These are phyloP conservation scores for Valencia hispanica DNA, from an alignment of 2,797 vertebrate species.

Conservation along the genomic window DNA sequence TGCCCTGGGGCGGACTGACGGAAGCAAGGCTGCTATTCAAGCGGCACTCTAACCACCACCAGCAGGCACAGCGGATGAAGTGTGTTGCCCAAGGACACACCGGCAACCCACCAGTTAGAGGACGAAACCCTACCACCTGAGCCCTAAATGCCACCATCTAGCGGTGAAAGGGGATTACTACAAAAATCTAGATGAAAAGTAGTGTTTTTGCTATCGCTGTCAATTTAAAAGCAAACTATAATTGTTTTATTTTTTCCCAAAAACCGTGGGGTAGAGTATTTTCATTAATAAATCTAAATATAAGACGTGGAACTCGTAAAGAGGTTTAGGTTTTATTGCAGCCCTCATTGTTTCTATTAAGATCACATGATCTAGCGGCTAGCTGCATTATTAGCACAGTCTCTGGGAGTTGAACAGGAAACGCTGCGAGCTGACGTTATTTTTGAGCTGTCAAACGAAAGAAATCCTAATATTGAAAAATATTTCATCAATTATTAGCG, in stretches of 20 bases:
- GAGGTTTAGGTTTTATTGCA: not conserved
- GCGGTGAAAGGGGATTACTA: conserved; percentile 8
- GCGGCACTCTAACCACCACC: not conserved
- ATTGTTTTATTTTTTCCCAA: not conserved
- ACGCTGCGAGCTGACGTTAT: conserved; percentile 23
- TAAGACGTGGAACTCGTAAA: not conserved
- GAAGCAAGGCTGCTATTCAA: too few species aligned
- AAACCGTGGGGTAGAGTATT: too few species aligned
- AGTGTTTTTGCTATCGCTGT: not conserved
- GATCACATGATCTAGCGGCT: conserved; percentile 66
- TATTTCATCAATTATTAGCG: not conserved
- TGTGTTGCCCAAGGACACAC: not conserved
- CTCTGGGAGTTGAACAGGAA: conserved; percentile 56
- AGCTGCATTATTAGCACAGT: conserved; percentile 37
- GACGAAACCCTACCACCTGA: too few species aligned
- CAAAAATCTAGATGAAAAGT: not conserved
- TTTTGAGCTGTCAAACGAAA: conserved; percentile 31
- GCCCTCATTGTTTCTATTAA: conserved; percentile 8
- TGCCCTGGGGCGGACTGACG: not conserved
- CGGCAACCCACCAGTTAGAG: too few species aligned
- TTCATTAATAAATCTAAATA: not conserved
- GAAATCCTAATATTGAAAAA: not conserved
- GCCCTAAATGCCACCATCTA: conserved; percentile 40
- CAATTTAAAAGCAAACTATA: not conserved
- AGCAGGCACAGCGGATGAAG: not conserved